Evolutionary conservation across 2,888 invertebrate species (phyloP).

Genomic region (Ceraclea dissimilis): DNA sequence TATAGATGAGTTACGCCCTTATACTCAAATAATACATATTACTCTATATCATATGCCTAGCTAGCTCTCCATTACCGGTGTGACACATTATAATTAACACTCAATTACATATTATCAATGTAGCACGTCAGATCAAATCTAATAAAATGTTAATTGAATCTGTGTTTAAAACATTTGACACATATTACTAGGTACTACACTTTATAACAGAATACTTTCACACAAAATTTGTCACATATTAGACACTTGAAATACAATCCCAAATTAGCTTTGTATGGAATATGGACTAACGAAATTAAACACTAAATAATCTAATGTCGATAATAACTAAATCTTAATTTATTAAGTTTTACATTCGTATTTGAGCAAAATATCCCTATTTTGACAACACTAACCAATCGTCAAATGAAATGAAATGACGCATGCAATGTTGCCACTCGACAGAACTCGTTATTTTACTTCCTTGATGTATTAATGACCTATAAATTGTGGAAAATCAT

Average conservation of each 20-base stretch:
- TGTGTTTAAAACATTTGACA: too few relatives aligned
- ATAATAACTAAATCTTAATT: too few relatives aligned
- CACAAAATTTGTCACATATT: constrained; percentile 8
- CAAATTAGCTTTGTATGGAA: not conserved
- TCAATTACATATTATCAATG: not conserved
- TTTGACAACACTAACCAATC: not conserved
- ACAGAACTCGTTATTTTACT: not conserved
- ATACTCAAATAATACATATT: constrained; percentile 12
- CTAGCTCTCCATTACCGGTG: not conserved
- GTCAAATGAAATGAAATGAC: not conserved
- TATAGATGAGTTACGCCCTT: constrained; percentile 18
- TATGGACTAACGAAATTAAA: too few relatives aligned
- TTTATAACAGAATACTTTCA: constrained; percentile 8
- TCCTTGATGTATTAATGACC: too few relatives aligned
- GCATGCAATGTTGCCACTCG: not conserved
- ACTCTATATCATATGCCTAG: constrained; percentile 4
- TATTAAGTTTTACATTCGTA: not conserved
- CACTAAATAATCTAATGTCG: too few relatives aligned
- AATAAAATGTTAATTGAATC: constrained; percentile 1
- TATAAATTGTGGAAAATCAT: too few relatives aligned
- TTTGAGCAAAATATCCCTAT: not conserved
- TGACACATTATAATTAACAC: constrained; percentile 1
- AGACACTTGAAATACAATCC: not conserved
- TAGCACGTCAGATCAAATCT: not conserved
- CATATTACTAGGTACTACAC: too few relatives aligned